Percentiles rank a stretch among this genome's conserved stretches.
phyloP scores from a whole-genome alignment of 2,113 vertebrate genomes.

The Podarcis muralis region DNA sequence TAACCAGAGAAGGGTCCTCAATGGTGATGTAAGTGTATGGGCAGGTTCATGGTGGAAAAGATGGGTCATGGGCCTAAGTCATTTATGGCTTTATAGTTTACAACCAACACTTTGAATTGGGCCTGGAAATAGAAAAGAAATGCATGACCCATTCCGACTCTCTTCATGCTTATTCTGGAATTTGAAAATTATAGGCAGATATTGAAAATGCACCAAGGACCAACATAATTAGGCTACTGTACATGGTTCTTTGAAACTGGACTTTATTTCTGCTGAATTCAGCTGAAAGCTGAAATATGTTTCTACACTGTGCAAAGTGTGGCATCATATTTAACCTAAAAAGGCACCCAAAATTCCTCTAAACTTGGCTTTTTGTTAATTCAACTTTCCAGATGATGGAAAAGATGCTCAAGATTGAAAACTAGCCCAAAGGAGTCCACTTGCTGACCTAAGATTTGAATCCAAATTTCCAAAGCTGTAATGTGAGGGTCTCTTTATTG shows the following conservation, averaged over 20 bases:
- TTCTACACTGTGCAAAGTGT: not conserved
- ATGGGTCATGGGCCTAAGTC: too few species aligned
- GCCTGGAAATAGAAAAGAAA: too few species aligned
- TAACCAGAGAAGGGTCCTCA: too few species aligned
- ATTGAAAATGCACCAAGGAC: not conserved
- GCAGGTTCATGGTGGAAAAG: too few species aligned
- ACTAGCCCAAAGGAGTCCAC: not conserved
- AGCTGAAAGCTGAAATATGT: not conserved
- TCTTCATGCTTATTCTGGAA: not conserved
- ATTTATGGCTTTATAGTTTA: too few species aligned
- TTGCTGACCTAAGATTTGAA: not conserved
- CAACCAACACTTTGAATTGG: too few species aligned
- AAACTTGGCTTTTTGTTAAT: not conserved
- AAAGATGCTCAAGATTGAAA: not conserved
- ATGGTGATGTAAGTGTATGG: too few species aligned
- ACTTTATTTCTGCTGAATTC: not conserved
- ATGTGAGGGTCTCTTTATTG: not conserved
- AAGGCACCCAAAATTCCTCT: not conserved
- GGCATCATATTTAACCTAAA: not conserved
- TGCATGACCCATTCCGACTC: not conserved
- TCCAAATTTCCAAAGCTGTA: not conserved
- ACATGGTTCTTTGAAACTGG: not conserved
- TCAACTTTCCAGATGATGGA: not conserved
- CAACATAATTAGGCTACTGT: not conserved
- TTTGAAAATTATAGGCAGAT: not conserved